Conservation (phyloP, 2,797 vertebrate genomes). For the Linurgus olivaceus region DNA sequence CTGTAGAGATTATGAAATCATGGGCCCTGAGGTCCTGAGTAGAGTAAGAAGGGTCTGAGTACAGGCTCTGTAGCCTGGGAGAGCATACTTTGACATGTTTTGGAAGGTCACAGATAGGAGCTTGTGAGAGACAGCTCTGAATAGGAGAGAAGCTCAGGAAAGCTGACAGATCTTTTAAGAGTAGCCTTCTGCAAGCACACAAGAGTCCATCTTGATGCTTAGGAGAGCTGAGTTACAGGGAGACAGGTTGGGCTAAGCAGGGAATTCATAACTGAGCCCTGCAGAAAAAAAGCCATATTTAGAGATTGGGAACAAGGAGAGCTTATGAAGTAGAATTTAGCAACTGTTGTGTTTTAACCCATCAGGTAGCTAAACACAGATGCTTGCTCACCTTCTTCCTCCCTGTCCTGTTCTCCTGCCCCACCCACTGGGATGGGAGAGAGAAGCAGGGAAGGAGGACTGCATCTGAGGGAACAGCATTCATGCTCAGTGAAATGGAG, state of each 20-base stretch:
- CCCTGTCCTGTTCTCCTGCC: background rate
- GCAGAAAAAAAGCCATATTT: background rate
- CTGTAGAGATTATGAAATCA: background rate
- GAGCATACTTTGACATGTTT: background rate
- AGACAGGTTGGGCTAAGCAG: background rate
- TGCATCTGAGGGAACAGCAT: background rate
- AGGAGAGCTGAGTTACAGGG: background rate
- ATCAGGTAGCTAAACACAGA: background rate
- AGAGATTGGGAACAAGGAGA: background rate
- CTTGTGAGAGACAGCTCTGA: background rate
- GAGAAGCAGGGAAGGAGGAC: background rate
- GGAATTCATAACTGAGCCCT: background rate
- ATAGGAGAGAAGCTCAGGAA: background rate
- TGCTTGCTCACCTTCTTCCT: background rate
- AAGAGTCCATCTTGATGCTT: background rate
- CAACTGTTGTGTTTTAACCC: background rate
- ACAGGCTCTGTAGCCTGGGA: background rate
- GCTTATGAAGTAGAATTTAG: background rate
- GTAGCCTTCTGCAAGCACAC: background rate
- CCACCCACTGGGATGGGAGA: background rate
- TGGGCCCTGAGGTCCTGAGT: background rate
- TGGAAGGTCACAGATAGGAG: background rate
- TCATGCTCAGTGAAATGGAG: background rate
- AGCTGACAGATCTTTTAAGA: background rate
- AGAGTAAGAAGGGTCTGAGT: background rate